phyloP scores from a whole-genome alignment of 2,113 vertebrate genomes.

The Sapayoa aenigma region DNA sequence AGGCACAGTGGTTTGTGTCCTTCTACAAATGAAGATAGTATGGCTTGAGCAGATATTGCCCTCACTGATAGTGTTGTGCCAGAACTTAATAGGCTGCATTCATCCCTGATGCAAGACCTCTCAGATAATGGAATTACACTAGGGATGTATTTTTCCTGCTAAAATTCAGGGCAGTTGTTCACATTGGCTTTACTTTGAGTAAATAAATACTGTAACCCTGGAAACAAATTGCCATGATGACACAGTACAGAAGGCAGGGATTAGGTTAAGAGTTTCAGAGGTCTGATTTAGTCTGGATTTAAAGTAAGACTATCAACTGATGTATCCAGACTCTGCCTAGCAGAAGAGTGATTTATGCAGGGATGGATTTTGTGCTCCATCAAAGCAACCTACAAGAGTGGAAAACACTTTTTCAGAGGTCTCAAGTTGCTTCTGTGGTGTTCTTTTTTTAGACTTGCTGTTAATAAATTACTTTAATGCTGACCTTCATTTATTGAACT shows the following conservation, averaged over 20 bases:
- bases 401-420: conserved; percentile 10
- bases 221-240: conserved; percentile 45
- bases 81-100: neutral
- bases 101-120: neutral
- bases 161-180: conserved; percentile 17
- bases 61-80: neutral
- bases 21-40: neutral
- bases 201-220: conserved; percentile 42
- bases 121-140: conserved; percentile 11
- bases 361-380: neutral
- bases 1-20: neutral
- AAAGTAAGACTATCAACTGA: neutral
- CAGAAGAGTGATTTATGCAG: neutral
- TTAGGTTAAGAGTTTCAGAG: conserved; percentile 40
- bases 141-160: conserved; percentile 4
- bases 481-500: conserved; percentile 38
- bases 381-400: neutral
- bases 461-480: conserved; percentile 10
- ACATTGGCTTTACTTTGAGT: neutral
- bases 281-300: conserved; percentile 24
- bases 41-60: neutral
- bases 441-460: conserved; percentile 29
- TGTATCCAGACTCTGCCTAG: neutral
- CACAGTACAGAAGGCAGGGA: neutral
- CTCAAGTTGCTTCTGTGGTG: conserved; percentile 16